phyloP scores from a whole-genome alignment of 1,140 invertebrate genomes.

The Acyrthosiphon pisum region DNA sequence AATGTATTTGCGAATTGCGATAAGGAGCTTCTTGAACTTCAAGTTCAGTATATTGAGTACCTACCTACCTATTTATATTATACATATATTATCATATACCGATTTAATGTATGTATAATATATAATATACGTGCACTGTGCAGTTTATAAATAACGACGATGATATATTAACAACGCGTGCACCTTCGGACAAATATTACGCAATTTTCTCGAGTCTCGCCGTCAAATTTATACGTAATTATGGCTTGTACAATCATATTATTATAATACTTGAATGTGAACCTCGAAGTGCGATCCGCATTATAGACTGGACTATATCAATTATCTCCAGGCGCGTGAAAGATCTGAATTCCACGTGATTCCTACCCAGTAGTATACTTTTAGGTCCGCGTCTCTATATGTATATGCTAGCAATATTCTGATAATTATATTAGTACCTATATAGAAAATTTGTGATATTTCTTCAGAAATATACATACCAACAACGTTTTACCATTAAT shows the following conservation, averaged over 20 bases:
- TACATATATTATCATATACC: background rate
- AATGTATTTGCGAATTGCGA: constrained; percentile 4
- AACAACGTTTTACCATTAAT: background rate
- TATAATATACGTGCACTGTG: background rate
- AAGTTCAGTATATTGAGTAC: background rate
- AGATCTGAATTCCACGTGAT: background rate
- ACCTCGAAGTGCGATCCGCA: background rate
- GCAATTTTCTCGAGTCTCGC: background rate
- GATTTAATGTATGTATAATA: background rate
- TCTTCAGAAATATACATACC: background rate
- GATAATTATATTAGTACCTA: background rate
- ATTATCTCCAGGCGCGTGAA: background rate
- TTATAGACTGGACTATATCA: background rate
- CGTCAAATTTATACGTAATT: background rate
- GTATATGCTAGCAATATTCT: too few relatives aligned
- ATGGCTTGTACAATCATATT: background rate
- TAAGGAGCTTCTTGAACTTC: constrained; percentile 38
- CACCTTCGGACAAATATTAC: constrained; percentile 12
- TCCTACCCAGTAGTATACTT: background rate
- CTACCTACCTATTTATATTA: background rate
- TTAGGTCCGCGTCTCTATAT: background rate
- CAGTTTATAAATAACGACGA: background rate
- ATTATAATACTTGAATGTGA: background rate
- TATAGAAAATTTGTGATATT: background rate
- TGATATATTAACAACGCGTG: background rate